These are phyloP conservation scores for Sitophilus oryzae DNA, from an alignment of 1,140 invertebrate species.

Conservation along the genomic window DNA sequence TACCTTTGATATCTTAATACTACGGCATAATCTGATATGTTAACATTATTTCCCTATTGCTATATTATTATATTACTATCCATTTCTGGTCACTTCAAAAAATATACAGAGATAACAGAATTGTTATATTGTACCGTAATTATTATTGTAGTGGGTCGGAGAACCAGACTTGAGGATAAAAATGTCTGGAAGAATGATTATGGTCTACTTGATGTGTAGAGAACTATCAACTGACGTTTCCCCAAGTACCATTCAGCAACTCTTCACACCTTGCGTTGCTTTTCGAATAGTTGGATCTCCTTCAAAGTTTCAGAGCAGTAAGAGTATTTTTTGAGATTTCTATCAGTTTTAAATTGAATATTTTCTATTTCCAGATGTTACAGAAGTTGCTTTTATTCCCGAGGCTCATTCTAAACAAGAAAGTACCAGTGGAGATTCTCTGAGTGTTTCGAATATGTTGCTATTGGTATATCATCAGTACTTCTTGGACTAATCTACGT, in stretches of 20 bases:
- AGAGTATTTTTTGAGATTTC: constrained; percentile 34
- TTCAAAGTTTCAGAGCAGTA: constrained; percentile 57
- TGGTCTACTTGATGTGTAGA: constrained; percentile 72
- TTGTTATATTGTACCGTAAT: too few relatives aligned
- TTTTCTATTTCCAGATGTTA: constrained; percentile 53
- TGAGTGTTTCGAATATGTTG: constrained; percentile 66
- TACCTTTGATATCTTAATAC: too few relatives aligned
- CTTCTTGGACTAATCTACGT: constrained; percentile 77
- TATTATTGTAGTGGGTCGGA: constrained; percentile 73
- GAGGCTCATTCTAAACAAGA: constrained; percentile 54
- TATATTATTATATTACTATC: too few relatives aligned
- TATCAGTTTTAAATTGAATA: not conserved
- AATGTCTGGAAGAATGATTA: constrained; percentile 71
- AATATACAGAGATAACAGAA: too few relatives aligned
- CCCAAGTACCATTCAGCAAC: constrained; percentile 46
- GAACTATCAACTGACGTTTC: constrained; percentile 56
- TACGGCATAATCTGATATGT: too few relatives aligned
- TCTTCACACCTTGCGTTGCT: constrained; percentile 78
- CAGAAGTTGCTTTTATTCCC: constrained; percentile 69
- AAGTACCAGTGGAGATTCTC: constrained; percentile 45
- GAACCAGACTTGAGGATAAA: constrained; percentile 62
- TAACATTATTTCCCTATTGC: too few relatives aligned
- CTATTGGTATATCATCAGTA: constrained; percentile 73
- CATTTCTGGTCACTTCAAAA: too few relatives aligned
- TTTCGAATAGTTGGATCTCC: constrained; percentile 78